Percentiles rank a stretch among this genome's conserved stretches.
These are phyloP conservation scores for Herpetotheres cachinnans DNA, from an alignment of 2,113 vertebrate species.

Conservation along the genomic window DNA sequence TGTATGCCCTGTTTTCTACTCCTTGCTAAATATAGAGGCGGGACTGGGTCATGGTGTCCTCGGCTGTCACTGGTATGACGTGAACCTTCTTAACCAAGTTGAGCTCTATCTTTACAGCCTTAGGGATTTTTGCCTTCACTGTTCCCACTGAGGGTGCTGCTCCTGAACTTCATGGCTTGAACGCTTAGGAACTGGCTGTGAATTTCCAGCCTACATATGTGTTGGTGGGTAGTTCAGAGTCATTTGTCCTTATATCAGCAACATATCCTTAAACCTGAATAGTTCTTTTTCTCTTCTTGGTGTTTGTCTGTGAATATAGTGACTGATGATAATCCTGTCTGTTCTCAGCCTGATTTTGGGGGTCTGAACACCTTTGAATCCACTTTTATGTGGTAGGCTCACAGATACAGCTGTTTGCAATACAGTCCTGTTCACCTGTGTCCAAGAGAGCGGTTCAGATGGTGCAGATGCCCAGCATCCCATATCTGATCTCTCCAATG, in stretches of 20 bases:
- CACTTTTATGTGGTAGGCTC: too few species aligned
- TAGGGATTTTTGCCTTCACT: neutral
- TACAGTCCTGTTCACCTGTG: neutral
- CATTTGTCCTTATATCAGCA: neutral
- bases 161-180: neutral
- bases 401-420: neutral
- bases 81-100: neutral
- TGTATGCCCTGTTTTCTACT: neutral
- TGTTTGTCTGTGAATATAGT: neutral
- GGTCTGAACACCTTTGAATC: neutral
- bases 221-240: neutral
- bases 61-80: neutral
- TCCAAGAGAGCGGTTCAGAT: neutral
- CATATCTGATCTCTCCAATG: accelerated
- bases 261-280: neutral
- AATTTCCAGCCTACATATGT: neutral
- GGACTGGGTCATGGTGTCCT: neutral
- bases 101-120: neutral
- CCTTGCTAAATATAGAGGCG: neutral
- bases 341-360: neutral
- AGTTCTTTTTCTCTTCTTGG: neutral
- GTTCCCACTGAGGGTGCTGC: neutral
- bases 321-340: neutral
- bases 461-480: neutral
- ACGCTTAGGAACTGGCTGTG: neutral